A percentile compares a stretch with the other conserved stretches of the same genome.
These are phyloP conservation scores for Platalea minor DNA, from an alignment of 2,797 vertebrate species.

Conservation along the genomic window DNA sequence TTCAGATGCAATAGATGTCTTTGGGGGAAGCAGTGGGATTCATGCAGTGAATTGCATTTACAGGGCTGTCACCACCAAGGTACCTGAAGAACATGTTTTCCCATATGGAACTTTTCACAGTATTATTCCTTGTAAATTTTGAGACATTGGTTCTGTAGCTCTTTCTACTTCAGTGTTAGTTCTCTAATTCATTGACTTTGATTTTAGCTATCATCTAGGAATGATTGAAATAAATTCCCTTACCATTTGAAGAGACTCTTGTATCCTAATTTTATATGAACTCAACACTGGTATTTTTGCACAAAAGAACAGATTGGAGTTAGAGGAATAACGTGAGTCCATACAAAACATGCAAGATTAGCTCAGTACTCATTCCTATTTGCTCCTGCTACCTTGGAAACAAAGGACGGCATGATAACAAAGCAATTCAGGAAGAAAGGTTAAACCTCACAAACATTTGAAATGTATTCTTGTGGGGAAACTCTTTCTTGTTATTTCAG, in stretches of 20 bases:
- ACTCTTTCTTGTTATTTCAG: not conserved
- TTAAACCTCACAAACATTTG: not conserved
- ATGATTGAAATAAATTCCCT: not conserved
- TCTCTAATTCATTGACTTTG: not conserved
- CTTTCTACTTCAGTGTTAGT: not conserved
- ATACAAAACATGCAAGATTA: not conserved
- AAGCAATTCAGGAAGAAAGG: constrained; percentile 34
- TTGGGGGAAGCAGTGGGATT: not conserved
- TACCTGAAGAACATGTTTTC: not conserved
- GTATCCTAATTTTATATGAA: not conserved
- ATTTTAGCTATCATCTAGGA: not conserved
- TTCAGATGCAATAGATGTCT: not conserved
- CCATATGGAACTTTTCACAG: not conserved
- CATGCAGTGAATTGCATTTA: not conserved
- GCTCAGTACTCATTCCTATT: not conserved
- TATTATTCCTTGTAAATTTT: not conserved
- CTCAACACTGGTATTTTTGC: not conserved
- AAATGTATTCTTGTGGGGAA: not conserved
- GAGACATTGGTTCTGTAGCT: not conserved
- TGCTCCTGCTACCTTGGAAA: constrained; percentile 62
- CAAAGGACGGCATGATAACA: constrained; percentile 59
- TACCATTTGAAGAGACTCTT: not conserved
- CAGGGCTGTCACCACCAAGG: not conserved
- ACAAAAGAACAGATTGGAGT: constrained; percentile 23
- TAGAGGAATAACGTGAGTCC: not conserved